Evolutionary conservation across 2,113 vertebrate genomes (phyloP), one percentile per base, ranked within the genome.

Genomic region (Hiodon tergisus): DNA sequence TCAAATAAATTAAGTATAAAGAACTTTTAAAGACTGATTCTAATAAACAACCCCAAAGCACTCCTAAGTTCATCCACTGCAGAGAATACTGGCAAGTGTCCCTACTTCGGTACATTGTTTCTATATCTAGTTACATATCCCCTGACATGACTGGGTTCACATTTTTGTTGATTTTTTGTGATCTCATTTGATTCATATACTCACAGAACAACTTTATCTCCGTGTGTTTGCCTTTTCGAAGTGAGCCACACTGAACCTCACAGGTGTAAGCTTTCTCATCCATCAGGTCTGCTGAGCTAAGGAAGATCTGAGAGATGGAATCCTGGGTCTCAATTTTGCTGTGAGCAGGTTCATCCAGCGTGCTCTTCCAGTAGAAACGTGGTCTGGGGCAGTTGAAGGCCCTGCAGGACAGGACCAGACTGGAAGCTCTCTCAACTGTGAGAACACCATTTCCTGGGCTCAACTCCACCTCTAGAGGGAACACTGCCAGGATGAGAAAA

Each of bases 141-240:
- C 31, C 3, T 54, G 16, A 54, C 6, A 70, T 10, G 6, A 0
- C 52, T 10, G 4, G 48, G 47, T 67, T 9, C 31, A 48, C 5
- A 9, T 50, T 53, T 69, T 69, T 5, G 3, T 53, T 1, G n/a
- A 46, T 5, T 3, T 1, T 66, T 80, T 80, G 5, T 69, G 72
- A 17, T 10, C 7, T 13, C 68, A 50, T 9, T 9, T n/a, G 10
- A 51, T 6, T 5, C 17, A 53, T 63, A 72, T 66, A 83, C 89
- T 89, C 78, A 91, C 89, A 83, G 77, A 83, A 87, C 10, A 90
- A 72, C 0, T 83, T 82, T 31, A 90, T 58, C 17, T 80, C 69
- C 3, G 63, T 72, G 48, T 14, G 63, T 10, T 74, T 74, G 60
- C 78, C 79, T 69, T 83, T 78, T 69, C n/a, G 11, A 16, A 85